These are phyloP conservation scores for Glareola pratincola DNA, from an alignment of 2,113 vertebrate species.

Conservation along the genomic window DNA sequence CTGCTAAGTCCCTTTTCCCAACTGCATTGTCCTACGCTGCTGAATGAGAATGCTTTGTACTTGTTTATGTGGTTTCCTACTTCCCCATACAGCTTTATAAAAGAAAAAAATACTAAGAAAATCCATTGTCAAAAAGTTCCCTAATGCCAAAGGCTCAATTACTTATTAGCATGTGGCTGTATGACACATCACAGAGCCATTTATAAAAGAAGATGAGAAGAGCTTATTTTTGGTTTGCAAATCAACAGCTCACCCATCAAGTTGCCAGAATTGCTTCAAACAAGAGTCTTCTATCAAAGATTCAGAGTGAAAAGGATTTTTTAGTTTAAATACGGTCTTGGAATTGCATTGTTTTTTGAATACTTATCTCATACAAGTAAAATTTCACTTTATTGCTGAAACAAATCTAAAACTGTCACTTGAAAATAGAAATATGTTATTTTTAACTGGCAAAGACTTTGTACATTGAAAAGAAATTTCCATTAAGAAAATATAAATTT, in stretches of 20 bases:
- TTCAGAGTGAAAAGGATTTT: not conserved
- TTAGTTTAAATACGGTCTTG: not conserved
- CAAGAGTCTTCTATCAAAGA: not conserved
- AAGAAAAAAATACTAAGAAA: not conserved
- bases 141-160: not conserved
- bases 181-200: not conserved
- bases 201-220: not conserved
- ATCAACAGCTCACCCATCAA: not conserved
- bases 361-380: not conserved
- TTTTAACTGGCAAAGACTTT: not conserved
- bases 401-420: not conserved
- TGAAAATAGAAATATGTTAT: not conserved
- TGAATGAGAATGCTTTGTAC: not conserved
- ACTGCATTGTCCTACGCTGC: not conserved
- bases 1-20: not conserved
- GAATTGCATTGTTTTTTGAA: not conserved
- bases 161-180: rapidly evolving
- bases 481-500: not conserved
- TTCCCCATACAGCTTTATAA: not conserved
- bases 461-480: not conserved
- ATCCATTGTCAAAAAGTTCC: not conserved
- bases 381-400: not conserved
- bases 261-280: not conserved
- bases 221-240: not conserved
- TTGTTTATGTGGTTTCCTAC: not conserved